Percentiles rank a stretch among this genome's conserved stretches.
These are phyloP conservation scores for Papilio xuthus DNA, from an alignment of 1,140 invertebrate genomes.

Conservation along the genomic window DNA sequence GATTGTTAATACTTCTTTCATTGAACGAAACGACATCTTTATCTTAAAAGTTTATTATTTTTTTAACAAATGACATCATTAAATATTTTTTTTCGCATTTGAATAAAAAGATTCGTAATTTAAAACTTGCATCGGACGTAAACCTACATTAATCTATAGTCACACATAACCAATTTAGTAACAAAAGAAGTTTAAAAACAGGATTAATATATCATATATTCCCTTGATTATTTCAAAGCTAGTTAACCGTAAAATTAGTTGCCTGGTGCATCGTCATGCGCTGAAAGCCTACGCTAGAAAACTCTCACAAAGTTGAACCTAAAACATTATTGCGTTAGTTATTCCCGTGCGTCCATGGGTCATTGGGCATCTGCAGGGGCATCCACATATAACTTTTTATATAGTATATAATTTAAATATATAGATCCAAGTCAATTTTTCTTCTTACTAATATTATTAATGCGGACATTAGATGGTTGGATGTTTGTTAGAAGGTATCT, in stretches of 20 bases:
- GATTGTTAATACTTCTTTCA: not conserved
- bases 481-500: too few species aligned
- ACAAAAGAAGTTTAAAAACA: not conserved
- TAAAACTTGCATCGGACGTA: too few species aligned
- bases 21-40: not conserved
- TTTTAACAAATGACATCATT: too few species aligned
- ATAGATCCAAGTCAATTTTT: not conserved
- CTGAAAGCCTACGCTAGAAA: constrained; percentile 27
- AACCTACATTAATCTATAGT: not conserved
- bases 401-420: not conserved
- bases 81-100: too few species aligned
- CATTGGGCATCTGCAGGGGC: constrained; percentile 4
- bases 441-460: too few species aligned
- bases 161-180: not conserved
- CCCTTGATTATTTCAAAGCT: not conserved
- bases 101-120: too few species aligned
- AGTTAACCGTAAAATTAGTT: not conserved
- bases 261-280: not conserved
- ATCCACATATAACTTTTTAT: not conserved
- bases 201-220: not conserved
- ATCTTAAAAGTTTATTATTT: not conserved
- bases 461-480: too few species aligned
- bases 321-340: constrained; percentile 25
- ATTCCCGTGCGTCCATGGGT: constrained; percentile 2
- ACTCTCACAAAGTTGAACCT: constrained; percentile 19